These are phyloP conservation scores for Melitaea athalia DNA, from an alignment of 2,888 invertebrate genomes.

Conservation along the genomic window DNA sequence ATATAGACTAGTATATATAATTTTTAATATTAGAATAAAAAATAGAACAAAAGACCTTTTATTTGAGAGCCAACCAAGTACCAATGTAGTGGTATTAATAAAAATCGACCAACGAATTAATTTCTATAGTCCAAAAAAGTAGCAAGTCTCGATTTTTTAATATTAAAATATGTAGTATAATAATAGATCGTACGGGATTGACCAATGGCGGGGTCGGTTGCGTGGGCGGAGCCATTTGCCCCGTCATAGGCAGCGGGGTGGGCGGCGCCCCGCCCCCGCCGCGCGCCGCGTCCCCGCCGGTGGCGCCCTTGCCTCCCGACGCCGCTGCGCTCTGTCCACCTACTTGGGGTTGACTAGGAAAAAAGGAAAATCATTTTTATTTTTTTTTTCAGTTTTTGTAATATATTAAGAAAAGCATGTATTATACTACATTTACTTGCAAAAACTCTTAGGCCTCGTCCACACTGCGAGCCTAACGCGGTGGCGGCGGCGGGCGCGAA, in stretches of 20 bases:
- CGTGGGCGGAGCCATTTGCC: constrained; percentile 82
- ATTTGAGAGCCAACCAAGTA: too few species aligned
- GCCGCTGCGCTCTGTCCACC: constrained; percentile 47
- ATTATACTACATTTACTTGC: too few species aligned
- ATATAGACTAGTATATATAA: not conserved
- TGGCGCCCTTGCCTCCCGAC: constrained; percentile 49
- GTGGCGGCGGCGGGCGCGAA: too few species aligned
- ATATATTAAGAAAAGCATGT: too few species aligned
- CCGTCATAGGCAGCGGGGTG: constrained; percentile 81
- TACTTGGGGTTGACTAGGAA: constrained; percentile 17
- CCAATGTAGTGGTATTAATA: too few species aligned
- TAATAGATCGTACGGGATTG: constrained; percentile 64
- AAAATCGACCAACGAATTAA: too few species aligned
- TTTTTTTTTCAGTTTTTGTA: not conserved
- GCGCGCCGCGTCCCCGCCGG: constrained; percentile 42
- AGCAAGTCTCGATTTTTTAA: not conserved
- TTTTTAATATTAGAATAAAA: too few species aligned
- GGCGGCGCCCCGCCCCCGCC: constrained; percentile 76
- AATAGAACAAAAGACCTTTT: too few species aligned
- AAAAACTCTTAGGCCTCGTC: too few species aligned
- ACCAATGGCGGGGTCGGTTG: constrained; percentile 77
- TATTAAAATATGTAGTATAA: not conserved
- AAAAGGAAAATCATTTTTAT: not conserved
- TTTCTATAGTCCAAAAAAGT: too few species aligned
- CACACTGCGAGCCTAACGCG: too few species aligned